phyloP scores from a whole-genome alignment of 2,113 vertebrate genomes.

The Heptranchias perlo region DNA sequence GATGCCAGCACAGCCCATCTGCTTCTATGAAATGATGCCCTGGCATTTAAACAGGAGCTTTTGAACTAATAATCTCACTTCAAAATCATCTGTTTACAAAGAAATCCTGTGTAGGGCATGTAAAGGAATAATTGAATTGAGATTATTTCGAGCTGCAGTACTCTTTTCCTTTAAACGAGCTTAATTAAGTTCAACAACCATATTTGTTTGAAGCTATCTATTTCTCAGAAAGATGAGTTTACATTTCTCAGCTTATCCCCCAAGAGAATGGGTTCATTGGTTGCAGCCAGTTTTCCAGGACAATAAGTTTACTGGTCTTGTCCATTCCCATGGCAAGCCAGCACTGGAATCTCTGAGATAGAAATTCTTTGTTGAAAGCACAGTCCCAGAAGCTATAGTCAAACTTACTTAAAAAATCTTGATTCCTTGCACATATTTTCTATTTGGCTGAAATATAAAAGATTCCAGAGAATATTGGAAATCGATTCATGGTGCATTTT shows the following conservation, averaged over 20 bases:
- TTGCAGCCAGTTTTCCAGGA: background rate
- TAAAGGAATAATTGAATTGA: constrained; percentile 4
- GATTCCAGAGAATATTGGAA: background rate
- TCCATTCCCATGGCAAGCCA: too few species aligned
- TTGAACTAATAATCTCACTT: background rate
- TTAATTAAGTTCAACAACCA: background rate
- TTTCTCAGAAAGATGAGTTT: background rate
- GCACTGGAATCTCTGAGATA: background rate
- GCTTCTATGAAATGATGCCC: background rate
- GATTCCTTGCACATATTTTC: background rate
- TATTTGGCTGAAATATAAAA: background rate
- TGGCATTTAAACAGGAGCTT: background rate
- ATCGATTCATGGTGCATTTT: background rate
- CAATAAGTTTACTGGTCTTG: background rate
- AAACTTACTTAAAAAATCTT: background rate
- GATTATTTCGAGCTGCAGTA: background rate
- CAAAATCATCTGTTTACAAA: background rate
- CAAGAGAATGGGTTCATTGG: background rate
- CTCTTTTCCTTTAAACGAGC: background rate
- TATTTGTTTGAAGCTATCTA: background rate
- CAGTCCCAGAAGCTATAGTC: background rate
- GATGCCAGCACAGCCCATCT: background rate
- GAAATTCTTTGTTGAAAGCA: background rate
- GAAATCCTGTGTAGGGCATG: background rate
- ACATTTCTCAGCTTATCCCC: too few species aligned